A percentile compares a stretch with the other conserved stretches of the same genome.
phyloP scores from a whole-genome alignment of 2,888 invertebrate genomes.

The Temnothorax rugatulus region DNA sequence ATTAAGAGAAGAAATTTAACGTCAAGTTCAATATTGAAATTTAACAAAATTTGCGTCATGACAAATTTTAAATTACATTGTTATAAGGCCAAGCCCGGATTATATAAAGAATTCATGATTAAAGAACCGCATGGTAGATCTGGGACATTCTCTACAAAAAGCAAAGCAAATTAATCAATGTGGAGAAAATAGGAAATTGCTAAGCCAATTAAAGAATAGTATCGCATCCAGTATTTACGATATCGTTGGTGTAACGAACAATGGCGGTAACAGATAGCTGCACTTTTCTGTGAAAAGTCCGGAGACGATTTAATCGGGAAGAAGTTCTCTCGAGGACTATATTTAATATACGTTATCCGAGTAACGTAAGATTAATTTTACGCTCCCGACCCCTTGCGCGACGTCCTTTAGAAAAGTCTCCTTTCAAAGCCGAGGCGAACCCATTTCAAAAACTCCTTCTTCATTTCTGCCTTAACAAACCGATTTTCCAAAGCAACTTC shows the following conservation, averaged over 20 bases:
- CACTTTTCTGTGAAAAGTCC: slow-evolving; percentile 16
- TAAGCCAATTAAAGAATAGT: slow-evolving; percentile 25
- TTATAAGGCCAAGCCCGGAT: background rate
- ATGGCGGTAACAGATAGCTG: slow-evolving; percentile 39
- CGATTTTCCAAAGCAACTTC: slow-evolving; percentile 59
- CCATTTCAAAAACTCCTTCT: slow-evolving; percentile 35
- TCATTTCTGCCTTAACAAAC: slow-evolving; percentile 41
- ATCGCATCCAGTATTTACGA: slow-evolving; percentile 36
- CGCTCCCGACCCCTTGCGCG: slow-evolving; percentile 38
- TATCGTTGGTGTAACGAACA: slow-evolving; percentile 43
- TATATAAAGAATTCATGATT: slow-evolving; percentile 4
- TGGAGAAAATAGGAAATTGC: background rate
- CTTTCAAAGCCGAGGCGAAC: slow-evolving; percentile 52
- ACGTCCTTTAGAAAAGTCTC: slow-evolving; percentile 55
- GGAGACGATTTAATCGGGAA: slow-evolving; percentile 44
- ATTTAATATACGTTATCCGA: slow-evolving; percentile 54
- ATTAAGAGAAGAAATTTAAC: background rate
- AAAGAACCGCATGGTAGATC: background rate
- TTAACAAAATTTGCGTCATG: background rate
- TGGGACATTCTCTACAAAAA: background rate
- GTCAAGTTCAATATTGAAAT: background rate
- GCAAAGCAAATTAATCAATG: slow-evolving; percentile 25
- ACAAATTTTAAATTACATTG: background rate
- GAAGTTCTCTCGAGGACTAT: slow-evolving; percentile 17
- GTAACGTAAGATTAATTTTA: slow-evolving; percentile 62